A percentile compares a stretch with the other conserved stretches of the same genome.
phyloP scores from a whole-genome alignment of 2,888 invertebrate species.

The Mesoligia furuncula region DNA sequence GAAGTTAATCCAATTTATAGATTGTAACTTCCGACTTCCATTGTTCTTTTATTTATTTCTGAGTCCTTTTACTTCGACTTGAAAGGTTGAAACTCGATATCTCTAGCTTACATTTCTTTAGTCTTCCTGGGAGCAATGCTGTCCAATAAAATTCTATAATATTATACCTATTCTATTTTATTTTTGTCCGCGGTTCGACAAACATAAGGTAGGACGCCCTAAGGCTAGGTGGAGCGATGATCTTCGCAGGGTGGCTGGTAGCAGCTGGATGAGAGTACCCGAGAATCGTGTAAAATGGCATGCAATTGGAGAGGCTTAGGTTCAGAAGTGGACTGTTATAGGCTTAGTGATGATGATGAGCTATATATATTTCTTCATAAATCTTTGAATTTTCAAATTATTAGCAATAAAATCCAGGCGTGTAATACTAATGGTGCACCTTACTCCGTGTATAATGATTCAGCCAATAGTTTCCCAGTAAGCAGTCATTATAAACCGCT shows the following conservation, averaged over 20 bases:
- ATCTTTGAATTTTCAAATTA: neutral
- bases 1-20: conserved; percentile 28
- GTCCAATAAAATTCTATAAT: neutral
- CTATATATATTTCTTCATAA: neutral
- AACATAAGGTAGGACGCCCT: neutral
- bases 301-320: neutral
- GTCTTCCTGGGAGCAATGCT: too few species aligned
- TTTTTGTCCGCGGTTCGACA: neutral
- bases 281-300: neutral
- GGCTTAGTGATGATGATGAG: neutral
- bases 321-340: neutral
- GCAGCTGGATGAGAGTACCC: neutral
- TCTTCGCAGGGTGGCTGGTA: neutral
- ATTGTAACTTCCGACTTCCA: conserved; percentile 11
- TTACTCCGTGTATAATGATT: conserved; percentile 21
- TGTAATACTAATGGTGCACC: conserved; percentile 1
- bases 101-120: neutral
- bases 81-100: neutral
- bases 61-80: neutral
- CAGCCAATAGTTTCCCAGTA: conserved; percentile 46
- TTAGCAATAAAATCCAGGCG: conserved; percentile 1
- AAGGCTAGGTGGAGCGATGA: neutral
- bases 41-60: conserved; percentile 27
- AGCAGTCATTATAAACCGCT: conserved; percentile 58
- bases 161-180: neutral